A percentile compares a stretch with the other conserved stretches of the same genome.
Evolutionary conservation across 1,140 invertebrate species (phyloP).

Genomic region (Anoplolepis gracilipes): DNA sequence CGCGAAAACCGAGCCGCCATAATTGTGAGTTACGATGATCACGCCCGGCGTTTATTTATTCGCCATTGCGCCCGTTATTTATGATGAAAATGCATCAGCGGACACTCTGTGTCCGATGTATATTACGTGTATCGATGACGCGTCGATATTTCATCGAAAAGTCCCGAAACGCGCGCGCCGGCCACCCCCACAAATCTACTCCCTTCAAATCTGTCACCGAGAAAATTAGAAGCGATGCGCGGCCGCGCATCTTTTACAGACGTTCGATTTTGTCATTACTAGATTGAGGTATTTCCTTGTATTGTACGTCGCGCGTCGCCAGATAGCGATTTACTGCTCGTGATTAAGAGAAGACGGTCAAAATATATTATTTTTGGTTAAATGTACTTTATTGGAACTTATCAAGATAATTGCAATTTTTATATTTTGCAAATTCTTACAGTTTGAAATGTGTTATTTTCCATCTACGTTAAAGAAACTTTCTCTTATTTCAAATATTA

Average conservation of each 20-base stretch:
- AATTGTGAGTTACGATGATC: conserved; percentile 82
- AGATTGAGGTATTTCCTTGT: conserved; percentile 47
- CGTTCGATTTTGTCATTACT: conserved; percentile 35
- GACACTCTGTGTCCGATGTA: conserved; percentile 67
- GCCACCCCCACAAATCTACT: conserved; percentile 14
- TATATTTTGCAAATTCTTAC: not conserved
- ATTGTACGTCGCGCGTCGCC: not conserved
- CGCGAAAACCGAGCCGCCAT: conserved; percentile 72
- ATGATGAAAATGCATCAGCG: conserved; percentile 79
- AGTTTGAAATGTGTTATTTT: not conserved
- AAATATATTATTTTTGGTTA: conserved; percentile 2
- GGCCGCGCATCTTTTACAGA: not conserved
- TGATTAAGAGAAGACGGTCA: not conserved
- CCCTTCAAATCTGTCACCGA: conserved; percentile 30
- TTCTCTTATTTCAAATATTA: not conserved
- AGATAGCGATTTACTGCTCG: not conserved
- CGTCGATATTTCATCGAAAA: conserved; percentile 77
- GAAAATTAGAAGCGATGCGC: conserved; percentile 57
- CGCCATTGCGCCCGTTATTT: conserved; percentile 77
- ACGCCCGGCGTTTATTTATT: conserved; percentile 78
- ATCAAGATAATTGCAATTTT: not conserved
- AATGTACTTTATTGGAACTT: not conserved
- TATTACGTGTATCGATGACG: conserved; percentile 80
- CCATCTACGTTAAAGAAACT: not conserved
- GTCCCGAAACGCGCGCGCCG: conserved; percentile 62